Base-by-base conservation (phyloP, 1,140 invertebrate species). In the Drosophila kurseongensis region DNA sequence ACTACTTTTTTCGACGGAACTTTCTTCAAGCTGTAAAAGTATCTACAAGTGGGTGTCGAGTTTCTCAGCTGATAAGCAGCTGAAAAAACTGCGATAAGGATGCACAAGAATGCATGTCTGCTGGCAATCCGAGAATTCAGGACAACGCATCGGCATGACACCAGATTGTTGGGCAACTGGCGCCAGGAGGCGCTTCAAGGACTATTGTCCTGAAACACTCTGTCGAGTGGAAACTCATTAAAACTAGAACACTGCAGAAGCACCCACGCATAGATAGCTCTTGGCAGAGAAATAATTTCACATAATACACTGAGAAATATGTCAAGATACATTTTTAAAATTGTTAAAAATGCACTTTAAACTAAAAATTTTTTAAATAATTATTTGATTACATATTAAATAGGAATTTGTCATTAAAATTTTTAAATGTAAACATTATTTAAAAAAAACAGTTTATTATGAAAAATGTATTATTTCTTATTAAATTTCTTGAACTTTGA, bases 161-260 rank as follows among this genome's bases (percentile, higher is more conserved):
- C 51, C 42, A 50, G 75, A 62, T 76, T 62, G 65, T 45, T 65
- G 47, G 27, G 52, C 83, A 88, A 82, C 76, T 77, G 82, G 82
- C 81, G 81, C 83, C 82, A 78, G 69, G 55, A 88, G 82, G 83
- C 75, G 84, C 77, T 57, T 72, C 67, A 86, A 89, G 79, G 79
- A 86, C 83, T 71, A 35, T 71, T 50, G 52, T 72, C 66, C 65
- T 71, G 68, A 10, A 71, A 58, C 42, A 71, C 77, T 75, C 45
- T 18, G 54, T 75, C 56, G 68, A 81, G 81, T 78, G 81, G 74
- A 86, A 85, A 85, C 80, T 85, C 83, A 89, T 88, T 89, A 89
- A 88, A 88, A 88, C 76, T 88, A 77, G 84, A 89, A 67, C 83
- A 88, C 62, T 80, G 77, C 62, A 82, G 47, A 63, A 58, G 66